phyloP scores from a whole-genome alignment of 2,888 invertebrate genomes.

The Melanargia galathea region DNA sequence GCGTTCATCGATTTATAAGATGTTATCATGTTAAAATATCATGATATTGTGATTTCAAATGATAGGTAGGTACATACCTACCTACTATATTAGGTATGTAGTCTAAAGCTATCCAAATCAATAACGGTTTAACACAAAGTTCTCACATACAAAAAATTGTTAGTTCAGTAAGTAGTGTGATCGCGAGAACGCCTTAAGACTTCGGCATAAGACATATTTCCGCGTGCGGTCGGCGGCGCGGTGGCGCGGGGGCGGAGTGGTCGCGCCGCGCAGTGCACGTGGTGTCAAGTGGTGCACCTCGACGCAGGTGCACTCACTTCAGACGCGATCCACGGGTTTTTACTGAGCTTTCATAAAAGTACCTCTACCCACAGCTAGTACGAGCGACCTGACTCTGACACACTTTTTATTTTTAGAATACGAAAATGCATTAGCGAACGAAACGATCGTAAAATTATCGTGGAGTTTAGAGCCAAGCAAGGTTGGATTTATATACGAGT shows the following conservation, averaged over 20 bases:
- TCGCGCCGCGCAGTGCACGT: background rate
- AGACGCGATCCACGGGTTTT: background rate
- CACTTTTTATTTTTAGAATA: background rate
- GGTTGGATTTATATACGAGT: background rate
- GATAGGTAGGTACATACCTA: no score
- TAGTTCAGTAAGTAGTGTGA: background rate
- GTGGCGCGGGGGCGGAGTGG: background rate
- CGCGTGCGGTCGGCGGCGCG: no score
- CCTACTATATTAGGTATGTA: no score
- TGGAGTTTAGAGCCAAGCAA: background rate
- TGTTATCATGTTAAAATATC: no score
- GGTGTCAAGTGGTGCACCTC: constrained; percentile 5
- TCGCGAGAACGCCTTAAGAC: background rate
- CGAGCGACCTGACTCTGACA: background rate
- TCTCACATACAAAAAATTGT: background rate
- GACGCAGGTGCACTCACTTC: constrained; percentile 6
- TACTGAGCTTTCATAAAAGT: background rate
- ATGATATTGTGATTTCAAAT: no score
- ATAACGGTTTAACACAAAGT: background rate
- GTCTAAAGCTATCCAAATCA: background rate
- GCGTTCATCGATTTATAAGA: no score
- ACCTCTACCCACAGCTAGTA: background rate
- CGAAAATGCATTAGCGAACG: background rate
- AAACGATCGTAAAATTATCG: background rate
- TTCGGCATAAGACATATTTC: background rate